These are phyloP conservation scores for Brachyistius frenatus DNA, from an alignment of 2,113 vertebrate species.

Conservation along the genomic window DNA sequence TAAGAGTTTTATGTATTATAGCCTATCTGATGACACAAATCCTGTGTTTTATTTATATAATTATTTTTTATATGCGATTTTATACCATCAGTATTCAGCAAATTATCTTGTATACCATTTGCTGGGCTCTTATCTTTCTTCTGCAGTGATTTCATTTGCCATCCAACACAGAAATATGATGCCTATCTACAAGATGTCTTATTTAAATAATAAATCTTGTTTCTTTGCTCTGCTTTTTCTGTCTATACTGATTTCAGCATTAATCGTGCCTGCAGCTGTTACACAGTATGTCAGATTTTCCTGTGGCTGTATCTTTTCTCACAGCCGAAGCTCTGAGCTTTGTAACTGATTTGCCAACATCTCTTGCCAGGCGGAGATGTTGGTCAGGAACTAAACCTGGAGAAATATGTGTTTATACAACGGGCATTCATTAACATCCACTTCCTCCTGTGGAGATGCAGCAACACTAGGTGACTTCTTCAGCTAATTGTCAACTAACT, in stretches of 20 bases:
- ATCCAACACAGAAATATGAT: conserved; percentile 17
- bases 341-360: conserved; percentile 75
- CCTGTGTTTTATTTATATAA: neutral
- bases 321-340: neutral
- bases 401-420: conserved; percentile 78
- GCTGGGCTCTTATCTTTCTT: conserved; percentile 17
- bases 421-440: conserved; percentile 82
- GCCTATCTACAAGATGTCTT: conserved; percentile 3
- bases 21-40: neutral
- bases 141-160: conserved; percentile 12
- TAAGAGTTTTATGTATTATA: neutral
- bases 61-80: neutral
- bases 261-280: neutral
- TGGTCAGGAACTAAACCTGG: conserved; percentile 44
- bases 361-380: conserved; percentile 25
- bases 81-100: neutral
- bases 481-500: conserved; percentile 77
- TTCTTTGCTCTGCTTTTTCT: neutral
- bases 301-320: neutral
- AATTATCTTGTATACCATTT: neutral
- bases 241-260: neutral
- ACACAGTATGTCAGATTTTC: conserved; percentile 4
- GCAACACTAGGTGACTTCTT: conserved; percentile 60
- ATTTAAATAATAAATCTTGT: neutral
- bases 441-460: conserved; percentile 74